These are phyloP conservation scores for Acronicta psi DNA, from an alignment of 2,888 invertebrate genomes.

Conservation along the genomic window DNA sequence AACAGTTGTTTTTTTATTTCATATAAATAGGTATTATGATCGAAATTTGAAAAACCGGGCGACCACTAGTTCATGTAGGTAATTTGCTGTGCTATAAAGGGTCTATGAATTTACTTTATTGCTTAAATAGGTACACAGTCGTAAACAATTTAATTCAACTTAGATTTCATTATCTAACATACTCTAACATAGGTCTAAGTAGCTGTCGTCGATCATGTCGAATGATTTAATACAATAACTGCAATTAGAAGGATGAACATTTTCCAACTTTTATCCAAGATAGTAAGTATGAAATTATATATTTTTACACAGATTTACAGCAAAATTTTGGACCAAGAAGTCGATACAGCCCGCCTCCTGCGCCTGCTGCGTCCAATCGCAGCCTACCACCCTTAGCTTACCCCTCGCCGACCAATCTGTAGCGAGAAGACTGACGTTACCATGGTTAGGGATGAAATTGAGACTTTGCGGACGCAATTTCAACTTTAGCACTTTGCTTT, in stretches of 20 bases:
- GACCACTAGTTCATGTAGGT: too few species aligned
- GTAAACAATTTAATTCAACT: too few species aligned
- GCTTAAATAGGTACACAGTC: too few species aligned
- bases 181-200: too few species aligned
- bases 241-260: background rate
- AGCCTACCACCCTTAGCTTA: conserved; percentile 66
- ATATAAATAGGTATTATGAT: too few species aligned
- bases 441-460: conserved; percentile 66
- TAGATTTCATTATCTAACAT: too few species aligned
- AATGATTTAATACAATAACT: too few species aligned
- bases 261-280: background rate
- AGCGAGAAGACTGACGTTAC: conserved; percentile 76
- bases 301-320: conserved; percentile 31
- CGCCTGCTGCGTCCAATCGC: conserved; percentile 80
- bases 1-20: too few species aligned
- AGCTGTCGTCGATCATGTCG: too few species aligned
- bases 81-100: too few species aligned
- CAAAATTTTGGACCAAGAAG: conserved; percentile 63
- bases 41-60: too few species aligned
- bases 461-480: conserved; percentile 32
- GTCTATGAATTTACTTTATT: too few species aligned
- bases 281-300: conserved; percentile 25
- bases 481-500: accelerated
- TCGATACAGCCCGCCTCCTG: conserved; percentile 76
- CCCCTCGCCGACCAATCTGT: conserved; percentile 74